phyloP scores from a whole-genome alignment of 2,113 vertebrate species.

The Thamnophis sirtalis region DNA sequence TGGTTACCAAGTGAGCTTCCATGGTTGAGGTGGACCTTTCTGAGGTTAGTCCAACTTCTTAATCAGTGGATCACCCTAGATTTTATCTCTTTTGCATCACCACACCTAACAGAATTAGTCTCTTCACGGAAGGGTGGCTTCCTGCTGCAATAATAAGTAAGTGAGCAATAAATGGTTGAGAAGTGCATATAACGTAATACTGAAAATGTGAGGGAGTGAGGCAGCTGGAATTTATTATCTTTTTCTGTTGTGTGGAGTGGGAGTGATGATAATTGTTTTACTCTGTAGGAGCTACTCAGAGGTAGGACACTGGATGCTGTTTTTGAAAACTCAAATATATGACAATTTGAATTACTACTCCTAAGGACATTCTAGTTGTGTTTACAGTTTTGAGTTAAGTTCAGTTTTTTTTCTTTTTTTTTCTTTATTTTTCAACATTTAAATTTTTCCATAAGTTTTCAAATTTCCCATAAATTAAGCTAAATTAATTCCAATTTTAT shows the following conservation, averaged over 20 bases:
- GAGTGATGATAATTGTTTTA: background rate
- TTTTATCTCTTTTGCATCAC: background rate
- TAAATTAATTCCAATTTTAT: background rate
- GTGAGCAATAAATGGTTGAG: background rate
- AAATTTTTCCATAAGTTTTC: background rate
- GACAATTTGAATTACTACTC: background rate
- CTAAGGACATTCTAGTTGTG: background rate
- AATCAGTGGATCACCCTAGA: background rate
- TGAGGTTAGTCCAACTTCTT: background rate
- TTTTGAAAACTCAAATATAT: background rate
- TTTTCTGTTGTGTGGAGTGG: background rate
- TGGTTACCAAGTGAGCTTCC: background rate
- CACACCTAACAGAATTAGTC: background rate
- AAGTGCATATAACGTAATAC: background rate
- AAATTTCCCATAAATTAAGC: background rate
- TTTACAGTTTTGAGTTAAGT: background rate
- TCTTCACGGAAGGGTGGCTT: background rate
- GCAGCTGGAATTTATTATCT: background rate
- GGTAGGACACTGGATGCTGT: background rate
- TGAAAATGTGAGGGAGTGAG: background rate
- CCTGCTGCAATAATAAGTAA: background rate
- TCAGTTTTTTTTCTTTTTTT: background rate
- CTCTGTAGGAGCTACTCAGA: background rate
- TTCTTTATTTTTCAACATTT: background rate
- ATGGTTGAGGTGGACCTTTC: background rate